Evolutionary conservation across 2,113 vertebrate genomes (phyloP).

Genomic region (Candoia aspera): DNA sequence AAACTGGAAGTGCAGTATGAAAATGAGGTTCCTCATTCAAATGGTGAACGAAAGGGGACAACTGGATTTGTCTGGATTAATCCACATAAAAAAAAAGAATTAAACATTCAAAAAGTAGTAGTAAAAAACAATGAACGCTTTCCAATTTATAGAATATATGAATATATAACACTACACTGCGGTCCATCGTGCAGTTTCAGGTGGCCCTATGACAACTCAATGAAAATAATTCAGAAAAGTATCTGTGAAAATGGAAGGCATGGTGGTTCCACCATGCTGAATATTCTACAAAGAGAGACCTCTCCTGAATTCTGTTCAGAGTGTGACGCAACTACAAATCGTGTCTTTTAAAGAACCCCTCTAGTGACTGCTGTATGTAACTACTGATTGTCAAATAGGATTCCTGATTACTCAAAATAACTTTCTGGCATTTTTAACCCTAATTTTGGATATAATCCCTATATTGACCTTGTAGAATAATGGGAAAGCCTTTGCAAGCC

Average conservation of each 20-base stretch:
- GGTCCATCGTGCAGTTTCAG: background rate
- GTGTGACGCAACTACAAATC: too few species aligned
- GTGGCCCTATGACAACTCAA: background rate
- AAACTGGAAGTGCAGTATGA: too few species aligned
- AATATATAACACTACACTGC: background rate
- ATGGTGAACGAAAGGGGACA: too few species aligned
- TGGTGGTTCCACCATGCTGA: too few species aligned
- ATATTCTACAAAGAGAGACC: background rate
- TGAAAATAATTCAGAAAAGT: background rate
- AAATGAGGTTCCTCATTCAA: too few species aligned
- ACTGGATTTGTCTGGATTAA: too few species aligned
- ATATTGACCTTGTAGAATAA: slow-evolving; percentile 10
- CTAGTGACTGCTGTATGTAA: background rate
- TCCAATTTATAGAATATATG: too few species aligned
- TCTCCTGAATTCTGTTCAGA: background rate
- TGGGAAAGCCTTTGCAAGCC: too few species aligned
- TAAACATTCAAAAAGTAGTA: too few species aligned
- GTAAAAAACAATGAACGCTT: too few species aligned
- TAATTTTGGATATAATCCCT: slow-evolving; percentile 14
- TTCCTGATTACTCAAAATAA: background rate
- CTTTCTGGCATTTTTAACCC: slow-evolving; percentile 18
- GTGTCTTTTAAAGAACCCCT: background rate
- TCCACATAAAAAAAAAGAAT: too few species aligned
- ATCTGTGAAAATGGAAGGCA: background rate
- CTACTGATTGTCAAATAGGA: too few species aligned